These are phyloP conservation scores for Prionace glauca DNA, from an alignment of 2,797 vertebrate species.

Conservation along the genomic window DNA sequence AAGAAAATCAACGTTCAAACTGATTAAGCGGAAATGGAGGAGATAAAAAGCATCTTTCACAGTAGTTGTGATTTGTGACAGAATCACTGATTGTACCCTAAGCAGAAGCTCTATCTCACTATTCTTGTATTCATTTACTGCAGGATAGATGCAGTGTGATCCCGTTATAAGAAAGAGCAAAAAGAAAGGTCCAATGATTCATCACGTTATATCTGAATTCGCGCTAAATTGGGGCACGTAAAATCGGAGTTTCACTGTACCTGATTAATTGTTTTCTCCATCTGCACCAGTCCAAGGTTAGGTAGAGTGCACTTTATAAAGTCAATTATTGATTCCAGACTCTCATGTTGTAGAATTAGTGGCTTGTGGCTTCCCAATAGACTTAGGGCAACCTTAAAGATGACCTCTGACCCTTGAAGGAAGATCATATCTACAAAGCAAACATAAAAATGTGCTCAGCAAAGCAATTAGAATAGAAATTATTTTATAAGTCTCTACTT, in stretches of 20 bases:
- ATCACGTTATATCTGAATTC: too few species aligned
- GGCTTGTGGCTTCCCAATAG: constrained; percentile 92
- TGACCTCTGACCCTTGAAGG: constrained; percentile 88
- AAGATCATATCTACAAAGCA: constrained; percentile 82
- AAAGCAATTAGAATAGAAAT: constrained; percentile 41
- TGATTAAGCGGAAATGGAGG: too few species aligned
- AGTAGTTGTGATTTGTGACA: too few species aligned
- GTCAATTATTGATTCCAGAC: constrained; percentile 91
- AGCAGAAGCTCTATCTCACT: too few species aligned
- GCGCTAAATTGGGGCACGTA: too few species aligned
- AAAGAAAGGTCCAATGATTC: too few species aligned
- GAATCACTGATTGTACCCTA: too few species aligned
- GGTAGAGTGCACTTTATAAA: constrained; percentile 94
- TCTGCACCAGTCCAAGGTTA: constrained; percentile 91
- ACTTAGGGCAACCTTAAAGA: constrained; percentile 94
- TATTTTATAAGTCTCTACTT: constrained; percentile 24
- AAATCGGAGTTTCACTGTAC: constrained; percentile 50
- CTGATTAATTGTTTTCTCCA: constrained; percentile 98
- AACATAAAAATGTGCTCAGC: constrained; percentile 43
- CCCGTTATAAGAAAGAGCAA: too few species aligned
- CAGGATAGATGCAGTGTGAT: too few species aligned
- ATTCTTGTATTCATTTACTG: too few species aligned
- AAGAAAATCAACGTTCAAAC: too few species aligned
- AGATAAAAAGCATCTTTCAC: too few species aligned
- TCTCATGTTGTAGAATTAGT: constrained; percentile 92